Base-by-base conservation (phyloP, 2,113 vertebrate species). In the Prionailurus viverrinus region DNA sequence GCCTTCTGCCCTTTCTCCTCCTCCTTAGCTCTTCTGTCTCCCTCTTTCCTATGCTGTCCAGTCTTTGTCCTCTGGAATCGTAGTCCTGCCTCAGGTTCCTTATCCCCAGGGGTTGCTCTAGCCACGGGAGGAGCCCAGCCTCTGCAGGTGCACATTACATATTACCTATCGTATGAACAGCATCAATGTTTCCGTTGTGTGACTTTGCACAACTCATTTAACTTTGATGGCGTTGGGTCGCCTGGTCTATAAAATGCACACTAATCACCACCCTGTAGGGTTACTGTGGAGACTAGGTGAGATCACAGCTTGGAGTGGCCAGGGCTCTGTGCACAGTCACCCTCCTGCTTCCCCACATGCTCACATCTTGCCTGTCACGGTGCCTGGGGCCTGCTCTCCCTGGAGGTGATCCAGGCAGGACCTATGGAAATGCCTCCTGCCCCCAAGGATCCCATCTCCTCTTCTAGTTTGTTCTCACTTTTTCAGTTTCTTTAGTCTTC, bases 161-260 rank as follows among this genome's bases (percentile, higher is more conserved):
- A 5, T n/a, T 1, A 10, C 1, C 91, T 36, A 5, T 39, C 29
- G 11, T 8, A 19, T 0, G 0, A 69, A 9, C 19, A 5, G 5
- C 14, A 5, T n/a, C 1, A 0, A 33, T 19, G 81, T 18, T 12
- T 31, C 41, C 48, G 27, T 31, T 0, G 14, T 16, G 68, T 16
- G 8, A 61, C 93, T 76, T 21, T 6, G 39, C 9, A n/a, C 68
- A 66, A 13, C 66, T 45, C 51, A 10, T 63, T 84, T 51, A 19
- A 21, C 73, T 94, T 81, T 29, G 45, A 51, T 25, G 31, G 39
- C 82, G 55, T 48, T 71, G 91, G 19, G 80, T 9, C 5, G 16
- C 39, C 9, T n/a, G 13, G 21, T 39, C 91, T 66, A 15, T 45
- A 65, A 78, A 51, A 63, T 25, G 8, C 36, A 76, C 27, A 76